Percentiles rank a stretch among this genome's conserved stretches.
Conservation (phyloP, 2,113 vertebrate genomes). For the Ia io region DNA sequence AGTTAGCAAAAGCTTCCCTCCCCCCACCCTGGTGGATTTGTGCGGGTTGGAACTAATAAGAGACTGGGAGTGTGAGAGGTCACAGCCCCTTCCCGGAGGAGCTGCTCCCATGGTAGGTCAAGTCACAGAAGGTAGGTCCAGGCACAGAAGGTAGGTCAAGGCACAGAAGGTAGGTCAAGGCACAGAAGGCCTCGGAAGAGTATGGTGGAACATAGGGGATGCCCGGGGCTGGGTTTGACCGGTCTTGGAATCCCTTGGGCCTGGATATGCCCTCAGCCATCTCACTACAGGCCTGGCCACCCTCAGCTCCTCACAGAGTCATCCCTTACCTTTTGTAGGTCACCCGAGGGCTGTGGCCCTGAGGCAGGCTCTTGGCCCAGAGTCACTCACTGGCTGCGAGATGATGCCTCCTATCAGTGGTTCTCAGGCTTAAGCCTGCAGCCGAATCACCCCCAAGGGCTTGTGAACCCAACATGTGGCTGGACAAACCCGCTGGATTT, state of each 20-base stretch:
- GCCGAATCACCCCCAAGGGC: background rate
- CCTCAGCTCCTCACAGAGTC: background rate
- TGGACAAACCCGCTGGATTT: background rate
- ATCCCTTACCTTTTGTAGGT: constrained; percentile 24
- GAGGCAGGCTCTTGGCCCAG: background rate
- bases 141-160: background rate
- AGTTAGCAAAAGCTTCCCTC: constrained; percentile 50
- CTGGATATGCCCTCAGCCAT: background rate
- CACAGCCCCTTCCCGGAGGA: background rate
- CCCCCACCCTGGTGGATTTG: constrained; percentile 31
- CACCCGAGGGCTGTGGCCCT: background rate
- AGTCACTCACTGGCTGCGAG: background rate
- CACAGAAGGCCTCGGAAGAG: fast-evolving
- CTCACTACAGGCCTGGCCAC: background rate
- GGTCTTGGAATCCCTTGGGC: background rate
- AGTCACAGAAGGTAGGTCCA: background rate
- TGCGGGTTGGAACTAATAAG: constrained; percentile 26
- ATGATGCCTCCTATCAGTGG: background rate
- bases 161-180: background rate
- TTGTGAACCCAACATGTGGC: background rate
- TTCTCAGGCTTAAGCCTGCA: background rate
- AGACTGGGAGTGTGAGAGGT: background rate
- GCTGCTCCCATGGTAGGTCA: background rate
- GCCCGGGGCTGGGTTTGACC: background rate
- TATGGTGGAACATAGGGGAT: background rate